Evolutionary conservation across 1,140 invertebrate genomes (phyloP).

Genomic region (Procambarus clarkii): DNA sequence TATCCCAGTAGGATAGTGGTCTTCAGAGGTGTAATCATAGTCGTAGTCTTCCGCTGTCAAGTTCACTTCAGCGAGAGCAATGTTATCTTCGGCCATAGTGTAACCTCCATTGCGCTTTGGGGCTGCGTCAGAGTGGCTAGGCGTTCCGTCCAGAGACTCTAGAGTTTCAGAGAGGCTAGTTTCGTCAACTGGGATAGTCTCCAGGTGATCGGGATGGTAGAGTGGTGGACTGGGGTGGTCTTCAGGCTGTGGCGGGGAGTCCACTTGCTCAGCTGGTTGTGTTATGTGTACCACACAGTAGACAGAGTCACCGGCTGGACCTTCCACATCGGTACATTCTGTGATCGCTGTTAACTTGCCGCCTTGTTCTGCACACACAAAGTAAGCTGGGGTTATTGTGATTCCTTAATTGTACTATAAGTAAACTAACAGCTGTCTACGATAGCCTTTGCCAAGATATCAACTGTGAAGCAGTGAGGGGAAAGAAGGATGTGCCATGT

Average conservation of each 20-base stretch:
- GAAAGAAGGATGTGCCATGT: background rate
- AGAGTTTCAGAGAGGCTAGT: too few relatives aligned
- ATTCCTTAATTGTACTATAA: background rate
- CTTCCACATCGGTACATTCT: conserved; percentile 7
- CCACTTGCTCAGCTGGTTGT: background rate
- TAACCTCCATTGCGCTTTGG: too few relatives aligned
- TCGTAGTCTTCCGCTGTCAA: background rate
- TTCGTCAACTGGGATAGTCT: too few relatives aligned
- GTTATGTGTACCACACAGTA: conserved; percentile 3
- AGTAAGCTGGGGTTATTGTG: conserved; percentile 24
- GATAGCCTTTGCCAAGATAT: background rate
- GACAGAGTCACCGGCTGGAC: background rate
- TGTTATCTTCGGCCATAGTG: too few relatives aligned
- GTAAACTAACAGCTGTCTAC: background rate
- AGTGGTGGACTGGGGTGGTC: background rate
- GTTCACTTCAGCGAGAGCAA: too few relatives aligned
- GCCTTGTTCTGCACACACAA: conserved; percentile 35
- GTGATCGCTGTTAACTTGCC: conserved; percentile 18
- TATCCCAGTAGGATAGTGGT: conserved; percentile 13
- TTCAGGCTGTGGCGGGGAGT: background rate
- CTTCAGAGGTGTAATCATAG: conserved; percentile 3
- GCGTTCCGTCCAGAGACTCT: too few relatives aligned
- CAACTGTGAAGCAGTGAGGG: background rate
- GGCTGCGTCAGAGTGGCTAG: too few relatives aligned
- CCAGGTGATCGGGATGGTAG: too few relatives aligned